Percentiles rank a stretch among this genome's conserved stretches.
Conservation (phyloP, 2,888 invertebrate species). For the Cephonodes hylas region DNA sequence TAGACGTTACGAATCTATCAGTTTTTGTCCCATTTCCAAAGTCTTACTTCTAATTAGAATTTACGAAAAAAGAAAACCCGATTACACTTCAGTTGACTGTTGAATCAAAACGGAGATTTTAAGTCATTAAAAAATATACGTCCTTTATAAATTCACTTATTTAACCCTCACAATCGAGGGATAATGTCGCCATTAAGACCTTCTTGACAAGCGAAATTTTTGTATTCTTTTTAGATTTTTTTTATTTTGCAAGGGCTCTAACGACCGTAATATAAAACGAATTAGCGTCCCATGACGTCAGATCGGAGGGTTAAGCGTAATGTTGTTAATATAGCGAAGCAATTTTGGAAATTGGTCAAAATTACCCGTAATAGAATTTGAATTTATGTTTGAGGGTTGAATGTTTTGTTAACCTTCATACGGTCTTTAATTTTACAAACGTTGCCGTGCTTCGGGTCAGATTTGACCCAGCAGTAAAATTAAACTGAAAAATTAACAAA, state of each 20-base stretch:
- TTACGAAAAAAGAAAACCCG: no score
- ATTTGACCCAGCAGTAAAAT: no score
- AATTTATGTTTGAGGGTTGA: not conserved
- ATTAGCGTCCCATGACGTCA: slow-evolving; percentile 53
- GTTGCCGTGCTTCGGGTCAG: no score
- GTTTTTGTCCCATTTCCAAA: no score
- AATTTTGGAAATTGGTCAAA: not conserved
- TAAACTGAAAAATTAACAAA: no score
- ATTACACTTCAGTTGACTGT: no score
- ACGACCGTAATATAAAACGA: slow-evolving; percentile 67
- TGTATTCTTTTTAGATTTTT: slow-evolving; percentile 43
- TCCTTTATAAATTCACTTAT: no score
- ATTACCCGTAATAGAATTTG: not conserved
- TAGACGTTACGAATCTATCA: no score
- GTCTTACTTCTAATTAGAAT: no score
- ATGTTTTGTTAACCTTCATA: not conserved
- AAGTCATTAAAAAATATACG: not conserved
- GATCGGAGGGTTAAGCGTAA: slow-evolving; percentile 28
- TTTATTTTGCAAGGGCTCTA: slow-evolving; percentile 50
- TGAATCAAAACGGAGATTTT: no score
- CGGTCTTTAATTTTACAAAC: no score
- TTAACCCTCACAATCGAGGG: not conserved
- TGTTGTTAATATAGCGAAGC: slow-evolving; percentile 8
- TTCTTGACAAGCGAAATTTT: slow-evolving; percentile 47
- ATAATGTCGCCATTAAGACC: slow-evolving; percentile 26